Percentiles rank a stretch among this genome's conserved stretches.
These are phyloP conservation scores for Azemiops feae DNA, from an alignment of 2,113 vertebrate species.

Conservation along the genomic window DNA sequence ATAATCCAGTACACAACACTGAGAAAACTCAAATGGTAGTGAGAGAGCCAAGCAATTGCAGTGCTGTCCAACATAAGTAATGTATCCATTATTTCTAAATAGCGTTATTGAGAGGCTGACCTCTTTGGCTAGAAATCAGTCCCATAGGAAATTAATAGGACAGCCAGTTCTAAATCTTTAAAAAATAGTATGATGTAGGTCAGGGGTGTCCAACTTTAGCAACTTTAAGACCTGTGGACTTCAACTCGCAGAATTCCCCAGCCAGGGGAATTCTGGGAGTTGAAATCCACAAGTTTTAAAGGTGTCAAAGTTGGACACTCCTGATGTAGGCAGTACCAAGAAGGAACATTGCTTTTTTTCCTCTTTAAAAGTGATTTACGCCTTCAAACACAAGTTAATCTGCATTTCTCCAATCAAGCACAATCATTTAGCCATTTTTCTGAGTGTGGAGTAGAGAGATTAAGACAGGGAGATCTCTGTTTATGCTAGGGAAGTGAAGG, in stretches of 20 bases:
- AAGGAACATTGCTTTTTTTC: not conserved
- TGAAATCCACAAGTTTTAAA: no score
- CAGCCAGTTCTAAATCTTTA: not conserved
- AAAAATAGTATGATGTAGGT: not conserved
- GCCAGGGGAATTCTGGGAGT: no score
- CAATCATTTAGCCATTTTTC: not conserved
- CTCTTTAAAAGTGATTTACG: not conserved
- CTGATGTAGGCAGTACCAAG: not conserved
- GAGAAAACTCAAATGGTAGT: not conserved
- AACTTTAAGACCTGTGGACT: not conserved
- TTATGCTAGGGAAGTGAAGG: not conserved
- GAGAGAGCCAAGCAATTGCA: not conserved
- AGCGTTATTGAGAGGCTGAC: not conserved
- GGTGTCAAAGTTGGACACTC: no score
- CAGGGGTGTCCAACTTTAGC: not conserved
- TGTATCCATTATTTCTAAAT: not conserved
- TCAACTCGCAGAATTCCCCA: not conserved
- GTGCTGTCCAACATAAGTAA: not conserved
- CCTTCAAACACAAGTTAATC: not conserved
- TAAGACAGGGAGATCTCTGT: not conserved
- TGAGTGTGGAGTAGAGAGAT: not conserved
- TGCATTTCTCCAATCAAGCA: not conserved
- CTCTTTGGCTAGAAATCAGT: not conserved
- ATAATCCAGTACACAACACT: not conserved
- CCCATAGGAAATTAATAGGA: not conserved